Evolutionary conservation across 2,888 invertebrate species (phyloP).

Genomic region (Lutraria lutraria): DNA sequence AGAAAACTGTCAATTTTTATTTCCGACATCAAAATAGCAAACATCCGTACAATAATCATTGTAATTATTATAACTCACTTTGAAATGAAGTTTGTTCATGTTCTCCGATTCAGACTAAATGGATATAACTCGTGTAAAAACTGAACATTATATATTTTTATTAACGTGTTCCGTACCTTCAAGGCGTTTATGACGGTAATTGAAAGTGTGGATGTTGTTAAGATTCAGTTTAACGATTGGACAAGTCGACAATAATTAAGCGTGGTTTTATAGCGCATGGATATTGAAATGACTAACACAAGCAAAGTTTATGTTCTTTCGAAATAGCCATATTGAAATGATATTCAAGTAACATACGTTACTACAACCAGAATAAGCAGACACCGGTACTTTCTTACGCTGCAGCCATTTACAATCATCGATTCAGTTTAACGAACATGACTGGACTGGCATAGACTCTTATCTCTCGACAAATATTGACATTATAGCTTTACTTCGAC

Average conservation of each 20-base stretch:
- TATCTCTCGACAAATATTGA: slow-evolving; percentile 17
- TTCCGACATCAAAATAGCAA: neutral
- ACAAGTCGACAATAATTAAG: too few species aligned
- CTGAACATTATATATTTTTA: neutral
- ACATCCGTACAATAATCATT: neutral
- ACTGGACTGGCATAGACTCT: neutral
- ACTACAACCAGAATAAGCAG: neutral
- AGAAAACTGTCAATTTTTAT: neutral
- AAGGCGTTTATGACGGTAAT: neutral
- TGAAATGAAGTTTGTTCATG: neutral
- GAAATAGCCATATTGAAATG: neutral
- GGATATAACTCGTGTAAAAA: neutral
- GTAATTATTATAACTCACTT: neutral
- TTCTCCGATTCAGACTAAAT: neutral
- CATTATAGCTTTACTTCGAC: neutral
- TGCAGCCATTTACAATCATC: neutral
- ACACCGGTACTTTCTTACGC: neutral
- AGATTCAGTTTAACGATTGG: too few species aligned
- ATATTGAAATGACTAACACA: neutral
- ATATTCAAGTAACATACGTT: neutral
- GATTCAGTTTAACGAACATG: slow-evolving; percentile 1
- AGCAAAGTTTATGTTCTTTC: neutral
- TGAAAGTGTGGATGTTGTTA: too few species aligned
- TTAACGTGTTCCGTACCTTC: neutral
- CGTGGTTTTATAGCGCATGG: neutral